These are phyloP conservation scores for Parauchenoglanis ngamensis DNA, from an alignment of 2,797 vertebrate species.

Conservation along the genomic window DNA sequence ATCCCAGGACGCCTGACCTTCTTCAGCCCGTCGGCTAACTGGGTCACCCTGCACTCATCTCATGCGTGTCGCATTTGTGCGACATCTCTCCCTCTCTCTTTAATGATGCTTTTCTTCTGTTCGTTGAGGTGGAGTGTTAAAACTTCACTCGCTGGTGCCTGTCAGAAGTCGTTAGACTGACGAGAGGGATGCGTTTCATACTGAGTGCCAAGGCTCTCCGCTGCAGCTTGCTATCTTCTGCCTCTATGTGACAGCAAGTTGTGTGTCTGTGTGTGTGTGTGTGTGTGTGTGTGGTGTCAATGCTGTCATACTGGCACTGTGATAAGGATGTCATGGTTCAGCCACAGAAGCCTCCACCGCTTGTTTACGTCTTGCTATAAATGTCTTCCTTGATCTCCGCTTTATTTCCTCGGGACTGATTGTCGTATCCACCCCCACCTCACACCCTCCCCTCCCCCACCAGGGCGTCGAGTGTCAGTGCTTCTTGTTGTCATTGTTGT, in stretches of 20 bases:
- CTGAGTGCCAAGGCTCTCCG: not conserved
- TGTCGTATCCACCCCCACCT: not conserved
- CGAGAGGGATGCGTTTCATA: not conserved
- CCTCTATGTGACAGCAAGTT: not conserved
- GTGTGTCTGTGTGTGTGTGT: not conserved
- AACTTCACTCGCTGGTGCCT: not conserved
- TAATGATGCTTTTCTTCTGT: conserved; percentile 15
- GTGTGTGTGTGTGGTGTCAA: conserved; percentile 11
- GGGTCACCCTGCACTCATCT: conserved; percentile 29
- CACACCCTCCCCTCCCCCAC: not conserved
- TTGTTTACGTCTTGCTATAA: conserved; percentile 38
- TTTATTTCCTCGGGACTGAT: conserved; percentile 2
- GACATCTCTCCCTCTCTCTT: conserved; percentile 13
- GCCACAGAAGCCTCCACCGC: not conserved
- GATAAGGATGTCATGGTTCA: conserved; percentile 28
- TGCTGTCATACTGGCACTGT: conserved; percentile 26
- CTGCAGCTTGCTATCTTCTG: not conserved
- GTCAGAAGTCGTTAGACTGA: conserved; percentile 22
- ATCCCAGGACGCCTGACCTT: conserved; percentile 25
- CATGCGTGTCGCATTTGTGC: not conserved
- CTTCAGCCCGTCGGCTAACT: conserved; percentile 33
- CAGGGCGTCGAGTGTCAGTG: not conserved
- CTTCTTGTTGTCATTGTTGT: not conserved
- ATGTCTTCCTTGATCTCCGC: conserved; percentile 20
- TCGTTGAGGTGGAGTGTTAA: not conserved